Evolutionary conservation across 2,888 invertebrate genomes (phyloP), one percentile per base, ranked within the genome.

Genomic region (Trissoscelio sp.): DNA sequence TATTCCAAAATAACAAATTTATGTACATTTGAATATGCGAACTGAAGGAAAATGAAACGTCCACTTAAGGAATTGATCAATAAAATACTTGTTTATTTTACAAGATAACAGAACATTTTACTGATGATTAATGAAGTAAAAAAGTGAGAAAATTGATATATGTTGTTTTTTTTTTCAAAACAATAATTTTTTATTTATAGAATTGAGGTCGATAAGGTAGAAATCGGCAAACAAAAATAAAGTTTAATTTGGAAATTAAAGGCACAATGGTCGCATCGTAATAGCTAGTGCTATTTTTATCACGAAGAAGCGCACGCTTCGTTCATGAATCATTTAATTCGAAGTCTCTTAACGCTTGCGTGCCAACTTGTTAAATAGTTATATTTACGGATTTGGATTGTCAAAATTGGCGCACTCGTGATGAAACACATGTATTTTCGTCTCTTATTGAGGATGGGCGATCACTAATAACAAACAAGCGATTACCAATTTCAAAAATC

Each of bases 291-390:
- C 55, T 55, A 55, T 55, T 55, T 55, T 55, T 1, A 55, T 55
- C 37, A 20, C 28, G 2, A 18, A 9, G 11, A 34, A 20, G 22
- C 31, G 4, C 31, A 1, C 37, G 34, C n/a, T 16, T 20, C 46
- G 22, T 18, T 31, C 14, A 31, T 31, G 53, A 20, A 46, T 46
- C 46, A 20, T n/a, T 46, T 24, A 12, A 51, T 12, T 51, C 34
- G n/a, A 34, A 31, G 18, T 18, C 18, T 55, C 34, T 55, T 14
- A 18, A 11, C 34, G 34, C 53, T 31, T 31, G 31, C 11, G 24
- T 51, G 53, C 53, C 53, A 55, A 34, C 53, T 31, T 55, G 31
- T 28, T 55, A 34, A 55, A 55, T 34, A 55, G 16, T 31, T 55
- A 12, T 34, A 34, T 51, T 24, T 5, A 12, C 22, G 14, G 28